These are phyloP conservation scores for Carcina quercana DNA, from an alignment of 2,888 invertebrate species.

Conservation along the genomic window DNA sequence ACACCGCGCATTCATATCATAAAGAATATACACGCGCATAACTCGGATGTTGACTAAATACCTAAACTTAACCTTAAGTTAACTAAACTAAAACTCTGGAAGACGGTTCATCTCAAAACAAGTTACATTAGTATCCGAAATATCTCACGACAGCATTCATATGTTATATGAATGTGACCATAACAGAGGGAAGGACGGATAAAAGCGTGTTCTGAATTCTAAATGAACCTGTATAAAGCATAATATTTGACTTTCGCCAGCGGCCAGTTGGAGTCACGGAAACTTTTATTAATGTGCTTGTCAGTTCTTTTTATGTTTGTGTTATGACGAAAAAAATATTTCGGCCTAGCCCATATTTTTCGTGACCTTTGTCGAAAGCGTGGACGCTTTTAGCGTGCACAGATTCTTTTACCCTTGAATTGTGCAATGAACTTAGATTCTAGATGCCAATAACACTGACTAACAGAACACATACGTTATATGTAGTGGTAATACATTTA, in stretches of 20 bases:
- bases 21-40: too few relatives aligned
- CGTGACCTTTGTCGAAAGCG: constrained; percentile 9
- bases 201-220: constrained; percentile 42
- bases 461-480: too few relatives aligned
- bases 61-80: too few relatives aligned
- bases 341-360: constrained; percentile 19
- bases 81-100: not conserved
- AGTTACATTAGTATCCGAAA: constrained; percentile 22
- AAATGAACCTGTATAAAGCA: constrained; percentile 42
- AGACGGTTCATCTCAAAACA: constrained; percentile 4
- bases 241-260: constrained; percentile 34
- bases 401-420: not conserved
- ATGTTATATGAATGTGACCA: constrained; percentile 27
- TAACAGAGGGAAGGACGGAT: constrained; percentile 23
- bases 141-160: constrained; percentile 26
- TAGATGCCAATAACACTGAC: too few relatives aligned
- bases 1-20: too few relatives aligned
- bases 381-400: constrained; percentile 2
- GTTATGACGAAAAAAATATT: constrained; percentile 23
- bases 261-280: constrained; percentile 25
- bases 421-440: not conserved
- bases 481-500: too few relatives aligned
- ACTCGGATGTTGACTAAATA: too few relatives aligned
- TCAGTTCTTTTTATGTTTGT: constrained; percentile 28
- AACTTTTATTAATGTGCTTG: constrained; percentile 38